These are phyloP conservation scores for Heliocidaris tuberculata DNA, from an alignment of 35 echinoderm and acorn worm species.

Conservation along the genomic window DNA sequence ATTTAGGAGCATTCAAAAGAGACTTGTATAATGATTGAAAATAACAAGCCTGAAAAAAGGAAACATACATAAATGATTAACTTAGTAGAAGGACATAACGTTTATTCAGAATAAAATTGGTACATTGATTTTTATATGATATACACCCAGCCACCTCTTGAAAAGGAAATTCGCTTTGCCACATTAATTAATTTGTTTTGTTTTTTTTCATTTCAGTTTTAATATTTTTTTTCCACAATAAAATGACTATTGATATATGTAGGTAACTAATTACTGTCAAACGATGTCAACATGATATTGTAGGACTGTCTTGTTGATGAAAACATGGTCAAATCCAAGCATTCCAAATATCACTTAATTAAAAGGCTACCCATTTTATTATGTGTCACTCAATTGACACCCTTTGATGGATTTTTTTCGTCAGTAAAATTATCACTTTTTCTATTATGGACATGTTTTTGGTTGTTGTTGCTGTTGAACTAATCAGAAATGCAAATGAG, in stretches of 20 bases:
- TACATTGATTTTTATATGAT: background rate
- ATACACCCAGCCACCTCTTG: background rate
- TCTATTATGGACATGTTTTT: background rate
- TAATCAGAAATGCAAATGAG: background rate
- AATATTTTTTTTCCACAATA: background rate
- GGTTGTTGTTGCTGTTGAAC: background rate
- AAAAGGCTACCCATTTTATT: background rate
- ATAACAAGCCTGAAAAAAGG: background rate
- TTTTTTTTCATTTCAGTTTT: too few relatives aligned
- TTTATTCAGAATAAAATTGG: background rate
- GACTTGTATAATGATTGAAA: background rate
- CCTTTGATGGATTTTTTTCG: background rate
- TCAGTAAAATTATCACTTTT: background rate
- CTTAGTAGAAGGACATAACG: background rate
- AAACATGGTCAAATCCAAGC: background rate
- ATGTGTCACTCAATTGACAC: background rate
- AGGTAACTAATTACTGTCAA: too few relatives aligned
- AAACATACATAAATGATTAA: background rate
- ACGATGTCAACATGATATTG: too few relatives aligned
- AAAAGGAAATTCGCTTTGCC: background rate
- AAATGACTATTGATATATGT: background rate
- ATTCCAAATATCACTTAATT: background rate
- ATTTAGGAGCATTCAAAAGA: background rate
- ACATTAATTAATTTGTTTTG: background rate
- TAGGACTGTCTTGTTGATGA: too few relatives aligned